Conservation (phyloP, 2,888 invertebrate genomes). For the Cotesia congregata region DNA sequence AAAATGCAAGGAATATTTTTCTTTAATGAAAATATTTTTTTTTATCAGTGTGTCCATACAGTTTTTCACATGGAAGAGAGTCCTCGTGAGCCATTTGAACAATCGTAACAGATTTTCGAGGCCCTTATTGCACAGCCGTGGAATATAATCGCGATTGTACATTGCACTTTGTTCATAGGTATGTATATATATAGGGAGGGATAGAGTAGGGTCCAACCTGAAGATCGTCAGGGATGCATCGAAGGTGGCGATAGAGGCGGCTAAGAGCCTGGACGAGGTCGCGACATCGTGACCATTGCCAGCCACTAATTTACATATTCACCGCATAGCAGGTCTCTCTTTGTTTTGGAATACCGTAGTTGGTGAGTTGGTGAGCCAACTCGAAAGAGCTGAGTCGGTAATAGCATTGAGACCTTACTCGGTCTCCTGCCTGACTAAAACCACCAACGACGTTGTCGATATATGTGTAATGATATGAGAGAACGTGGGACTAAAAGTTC, state of each 20-base stretch:
- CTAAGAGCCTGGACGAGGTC: slow-evolving; percentile 61
- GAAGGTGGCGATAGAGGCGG: slow-evolving; percentile 43
- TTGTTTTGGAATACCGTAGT: slow-evolving; percentile 68
- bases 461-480: slow-evolving; percentile 39
- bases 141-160: slow-evolving; percentile 20
- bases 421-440: slow-evolving; percentile 48
- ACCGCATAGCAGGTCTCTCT: slow-evolving; percentile 63
- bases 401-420: slow-evolving; percentile 46
- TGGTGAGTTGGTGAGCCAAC: slow-evolving; percentile 29
- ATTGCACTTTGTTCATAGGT: slow-evolving; percentile 20
- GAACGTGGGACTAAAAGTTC: slow-evolving; percentile 34
- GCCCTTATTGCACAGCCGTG: slow-evolving; percentile 55
- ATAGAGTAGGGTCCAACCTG: slow-evolving; percentile 12
- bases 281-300: slow-evolving; percentile 70
- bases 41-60: not conserved
- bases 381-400: slow-evolving; percentile 45
- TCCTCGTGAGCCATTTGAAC: slow-evolving; percentile 55
- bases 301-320: slow-evolving; percentile 71
- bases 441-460: slow-evolving; percentile 68
- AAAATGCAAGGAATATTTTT: no score
- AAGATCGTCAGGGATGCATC: not conserved
- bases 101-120: slow-evolving; percentile 61
- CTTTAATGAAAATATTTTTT: no score
- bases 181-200: slow-evolving; percentile 16
- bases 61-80: no score